Evolutionary conservation across 1,140 invertebrate species (phyloP).

Genomic region (Papilio helenus): DNA sequence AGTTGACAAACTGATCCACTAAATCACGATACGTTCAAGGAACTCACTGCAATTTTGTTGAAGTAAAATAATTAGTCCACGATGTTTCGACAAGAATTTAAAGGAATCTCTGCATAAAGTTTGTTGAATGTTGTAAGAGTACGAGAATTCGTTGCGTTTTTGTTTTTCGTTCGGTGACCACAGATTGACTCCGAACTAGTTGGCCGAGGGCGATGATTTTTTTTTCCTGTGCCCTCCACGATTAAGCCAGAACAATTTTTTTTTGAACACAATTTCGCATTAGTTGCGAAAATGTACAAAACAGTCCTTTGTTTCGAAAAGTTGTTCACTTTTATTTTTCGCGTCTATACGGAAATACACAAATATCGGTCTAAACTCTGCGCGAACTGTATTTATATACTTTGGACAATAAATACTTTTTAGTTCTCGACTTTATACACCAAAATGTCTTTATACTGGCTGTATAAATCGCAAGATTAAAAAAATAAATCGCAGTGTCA

Average conservation of each 20-base stretch:
- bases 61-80: conserved; percentile 66
- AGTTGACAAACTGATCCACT: conserved; percentile 73
- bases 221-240: conserved; percentile 66
- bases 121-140: conserved; percentile 61
- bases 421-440: conserved; percentile 75
- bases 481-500: conserved; percentile 78
- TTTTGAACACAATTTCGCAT: conserved; percentile 83
- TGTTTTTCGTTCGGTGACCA: conserved; percentile 78
- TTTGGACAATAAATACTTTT: conserved; percentile 71
- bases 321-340: conserved; percentile 71
- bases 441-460: conserved; percentile 73
- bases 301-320: conserved; percentile 80
- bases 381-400: conserved; percentile 73
- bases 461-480: conserved; percentile 74
- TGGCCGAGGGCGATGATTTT: conserved; percentile 68
- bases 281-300: conserved; percentile 81
- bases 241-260: conserved; percentile 67
- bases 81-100: conserved; percentile 73
- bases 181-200: conserved; percentile 77
- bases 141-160: conserved; percentile 72
- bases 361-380: conserved; percentile 77
- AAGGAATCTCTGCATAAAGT: conserved; percentile 44
- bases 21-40: conserved; percentile 68
- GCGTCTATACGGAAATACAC: conserved; percentile 82
- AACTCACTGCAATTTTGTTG: conserved; percentile 76